A percentile compares a stretch with the other conserved stretches of the same genome.
Conservation (phyloP, 2,797 vertebrate species). For the Hydrolagus colliei region DNA sequence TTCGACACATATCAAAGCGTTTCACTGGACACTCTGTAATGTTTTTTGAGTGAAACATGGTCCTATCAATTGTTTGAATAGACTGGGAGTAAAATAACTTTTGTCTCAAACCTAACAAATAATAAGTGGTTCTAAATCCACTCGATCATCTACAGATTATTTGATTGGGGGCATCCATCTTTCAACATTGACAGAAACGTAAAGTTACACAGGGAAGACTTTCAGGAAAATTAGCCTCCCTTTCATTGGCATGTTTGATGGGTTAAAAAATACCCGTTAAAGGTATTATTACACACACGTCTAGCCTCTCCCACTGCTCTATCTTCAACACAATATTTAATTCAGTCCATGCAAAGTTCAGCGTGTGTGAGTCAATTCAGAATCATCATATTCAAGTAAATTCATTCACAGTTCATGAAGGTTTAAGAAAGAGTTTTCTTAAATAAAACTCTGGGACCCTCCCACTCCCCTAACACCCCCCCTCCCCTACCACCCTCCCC, state of each 20-base stretch:
- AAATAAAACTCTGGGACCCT: neutral
- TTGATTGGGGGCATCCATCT: neutral
- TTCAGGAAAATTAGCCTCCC: neutral
- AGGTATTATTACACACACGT: neutral
- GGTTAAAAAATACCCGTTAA: neutral
- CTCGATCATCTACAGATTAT: neutral
- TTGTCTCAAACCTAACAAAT: neutral
- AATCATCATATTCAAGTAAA: neutral
- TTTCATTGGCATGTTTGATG: neutral
- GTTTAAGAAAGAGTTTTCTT: neutral
- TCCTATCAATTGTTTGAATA: neutral
- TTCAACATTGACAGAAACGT: neutral
- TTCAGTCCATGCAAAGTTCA: conserved; percentile 18
- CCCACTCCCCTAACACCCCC: too few species aligned
- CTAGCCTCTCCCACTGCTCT: neutral
- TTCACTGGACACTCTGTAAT: too few species aligned
- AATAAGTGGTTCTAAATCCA: neutral
- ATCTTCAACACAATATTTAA: neutral
- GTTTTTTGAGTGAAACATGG: too few species aligned
- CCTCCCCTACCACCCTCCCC: too few species aligned
- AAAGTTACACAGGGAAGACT: neutral
- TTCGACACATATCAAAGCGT: too few species aligned
- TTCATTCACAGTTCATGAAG: neutral
- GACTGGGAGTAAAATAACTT: neutral
- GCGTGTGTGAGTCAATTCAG: neutral